A percentile compares a stretch with the other conserved stretches of the same genome.
These are phyloP conservation scores for Adelognathus sp. DNA, from an alignment of 2,888 invertebrate species.

Conservation along the genomic window DNA sequence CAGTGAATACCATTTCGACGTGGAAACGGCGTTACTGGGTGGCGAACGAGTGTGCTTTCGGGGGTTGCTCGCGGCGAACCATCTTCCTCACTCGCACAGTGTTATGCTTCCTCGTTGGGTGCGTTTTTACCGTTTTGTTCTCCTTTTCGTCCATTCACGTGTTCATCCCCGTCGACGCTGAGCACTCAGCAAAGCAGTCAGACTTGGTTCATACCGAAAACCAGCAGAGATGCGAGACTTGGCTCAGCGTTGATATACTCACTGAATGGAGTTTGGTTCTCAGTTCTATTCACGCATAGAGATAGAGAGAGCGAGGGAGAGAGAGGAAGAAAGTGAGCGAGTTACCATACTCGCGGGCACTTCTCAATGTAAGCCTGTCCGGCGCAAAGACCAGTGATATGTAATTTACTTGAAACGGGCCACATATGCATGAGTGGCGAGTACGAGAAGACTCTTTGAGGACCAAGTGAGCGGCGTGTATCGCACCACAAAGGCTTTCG, in stretches of 20 bases:
- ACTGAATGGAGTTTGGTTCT: not conserved
- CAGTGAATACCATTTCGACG: constrained; percentile 49
- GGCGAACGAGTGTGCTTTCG: constrained; percentile 28
- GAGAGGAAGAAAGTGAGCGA: too few relatives aligned
- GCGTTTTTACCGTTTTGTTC: constrained; percentile 46
- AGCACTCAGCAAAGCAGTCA: not conserved
- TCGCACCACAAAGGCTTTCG: constrained; percentile 63
- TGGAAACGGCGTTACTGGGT: not conserved
- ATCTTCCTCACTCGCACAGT: not conserved
- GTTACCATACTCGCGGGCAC: constrained; percentile 1
- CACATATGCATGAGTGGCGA: constrained; percentile 6
- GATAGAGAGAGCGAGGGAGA: not conserved
- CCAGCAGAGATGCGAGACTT: constrained; percentile 14
- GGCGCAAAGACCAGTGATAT: constrained; percentile 64
- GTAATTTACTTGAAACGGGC: constrained; percentile 70
- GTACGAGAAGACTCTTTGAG: constrained; percentile 61
- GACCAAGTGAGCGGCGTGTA: constrained; percentile 51
- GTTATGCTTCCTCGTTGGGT: constrained; percentile 34
- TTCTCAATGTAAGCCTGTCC: constrained; percentile 48
- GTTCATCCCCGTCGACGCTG: constrained; percentile 23
- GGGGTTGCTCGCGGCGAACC: constrained; percentile 16
- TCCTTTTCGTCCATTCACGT: constrained; percentile 51
- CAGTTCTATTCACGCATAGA: not conserved
- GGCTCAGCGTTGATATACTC: constrained; percentile 10
- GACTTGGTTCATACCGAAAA: too few relatives aligned